Conservation (phyloP, 2,113 vertebrate genomes). For the Halichoerus grypus region DNA sequence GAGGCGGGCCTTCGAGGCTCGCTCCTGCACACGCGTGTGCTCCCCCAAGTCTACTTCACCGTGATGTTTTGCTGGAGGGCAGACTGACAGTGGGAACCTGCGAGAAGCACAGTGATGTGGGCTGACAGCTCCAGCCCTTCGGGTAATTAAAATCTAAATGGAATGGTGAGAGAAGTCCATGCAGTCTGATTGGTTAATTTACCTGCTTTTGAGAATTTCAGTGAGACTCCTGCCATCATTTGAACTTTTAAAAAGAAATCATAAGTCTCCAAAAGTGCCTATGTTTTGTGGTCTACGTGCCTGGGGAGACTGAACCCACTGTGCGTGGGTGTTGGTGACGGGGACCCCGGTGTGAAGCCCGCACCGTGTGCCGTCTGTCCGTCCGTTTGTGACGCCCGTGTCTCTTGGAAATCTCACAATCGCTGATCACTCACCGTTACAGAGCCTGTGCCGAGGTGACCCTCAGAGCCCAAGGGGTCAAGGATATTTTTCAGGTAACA, state of each 20-base stretch:
- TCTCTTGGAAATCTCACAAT: background rate
- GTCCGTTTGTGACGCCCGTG: background rate
- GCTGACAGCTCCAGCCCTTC: conserved; percentile 60
- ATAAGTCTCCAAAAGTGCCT: background rate
- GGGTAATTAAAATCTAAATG: conserved; percentile 86
- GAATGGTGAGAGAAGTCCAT: conserved; percentile 82
- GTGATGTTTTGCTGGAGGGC: conserved; percentile 84
- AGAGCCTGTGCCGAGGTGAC: background rate
- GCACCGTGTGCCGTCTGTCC: background rate
- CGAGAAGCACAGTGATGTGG: conserved; percentile 79
- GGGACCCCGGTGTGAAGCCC: background rate
- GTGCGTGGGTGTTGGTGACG: background rate
- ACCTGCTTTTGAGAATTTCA: conserved; percentile 77
- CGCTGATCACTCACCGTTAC: background rate
- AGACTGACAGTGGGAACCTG: conserved; percentile 76
- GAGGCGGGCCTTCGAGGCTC: conserved; percentile 71
- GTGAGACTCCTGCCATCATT: conserved; percentile 75
- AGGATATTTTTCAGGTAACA: background rate
- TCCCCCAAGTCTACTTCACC: conserved; percentile 82
- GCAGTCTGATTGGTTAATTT: conserved; percentile 80
- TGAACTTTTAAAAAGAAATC: conserved; percentile 51
- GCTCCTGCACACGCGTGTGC: conserved; percentile 66
- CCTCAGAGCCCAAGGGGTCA: too few relatives aligned
- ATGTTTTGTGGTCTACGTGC: conserved; percentile 61
- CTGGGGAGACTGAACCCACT: background rate